Evolutionary conservation across 2,888 invertebrate species (phyloP), one percentile per base, ranked within the genome.

Genomic region (Melipona bicolor): DNA sequence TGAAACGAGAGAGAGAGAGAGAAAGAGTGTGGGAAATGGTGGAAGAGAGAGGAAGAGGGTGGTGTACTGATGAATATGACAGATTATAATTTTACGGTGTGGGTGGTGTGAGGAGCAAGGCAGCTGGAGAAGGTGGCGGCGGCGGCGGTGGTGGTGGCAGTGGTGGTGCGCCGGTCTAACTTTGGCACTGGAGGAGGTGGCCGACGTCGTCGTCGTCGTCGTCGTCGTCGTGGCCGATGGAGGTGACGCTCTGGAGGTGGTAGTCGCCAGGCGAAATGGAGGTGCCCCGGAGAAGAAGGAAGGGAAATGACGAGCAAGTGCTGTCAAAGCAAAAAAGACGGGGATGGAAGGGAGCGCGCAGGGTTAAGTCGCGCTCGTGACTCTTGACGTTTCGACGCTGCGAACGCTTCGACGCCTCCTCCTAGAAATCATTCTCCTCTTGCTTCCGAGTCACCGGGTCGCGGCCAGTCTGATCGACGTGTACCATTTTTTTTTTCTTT

Each of bases 1-100:
- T 24, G 21, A 52, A 24, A 11, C 49, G 54, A 4, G n/a, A n/a
- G 50, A 24, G 27, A 15, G 27, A 19, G 59, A 36, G 36, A 17
- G 19, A 24, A 36, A 17, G 71, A 52, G 61, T 21, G 68, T 6
- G 62, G 56, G 21, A 49, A 27, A 21, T 32, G 65, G 56, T 69
- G 76, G 75, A 79, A 77, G 73, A 52, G 70, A 24, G 64, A 24
- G 36, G 69, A 15, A 59, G 64, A 70, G 71, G 72, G 85, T 70
- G 81, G 79, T 79, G 85, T 86, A 86, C 90, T 83, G 91, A 90
- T 91, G 91, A 91, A 89, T 89, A 89, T 90, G 90, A 89, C 89
- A 89, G 89, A 92, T 91, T 91, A 90, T 90, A 90, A 91, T 91
- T 92, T 89, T 86, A 87, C 88, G 87, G 81, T 81, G 74, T 72